Evolutionary conservation across 2,888 invertebrate species (phyloP).

Genomic region (Calameuta pallipes): DNA sequence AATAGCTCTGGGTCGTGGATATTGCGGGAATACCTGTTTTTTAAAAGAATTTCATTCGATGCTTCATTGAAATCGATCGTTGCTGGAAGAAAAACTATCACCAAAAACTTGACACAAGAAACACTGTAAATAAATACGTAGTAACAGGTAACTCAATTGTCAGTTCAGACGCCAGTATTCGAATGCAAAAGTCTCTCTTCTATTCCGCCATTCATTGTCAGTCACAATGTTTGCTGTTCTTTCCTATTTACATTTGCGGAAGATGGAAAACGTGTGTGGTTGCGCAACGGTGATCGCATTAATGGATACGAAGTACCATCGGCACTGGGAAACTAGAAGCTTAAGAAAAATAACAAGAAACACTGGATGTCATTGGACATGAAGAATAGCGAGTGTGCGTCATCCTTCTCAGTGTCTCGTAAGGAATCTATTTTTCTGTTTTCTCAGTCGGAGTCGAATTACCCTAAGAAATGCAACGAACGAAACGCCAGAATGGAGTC

Average conservation of each 20-base stretch:
- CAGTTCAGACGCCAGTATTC: not conserved
- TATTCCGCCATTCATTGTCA: not conserved
- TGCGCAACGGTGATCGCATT: not conserved
- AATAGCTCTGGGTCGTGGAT: constrained; percentile 66
- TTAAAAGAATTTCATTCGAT: not conserved
- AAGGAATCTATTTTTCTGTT: not conserved
- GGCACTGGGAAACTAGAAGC: not conserved
- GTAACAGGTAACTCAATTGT: not conserved
- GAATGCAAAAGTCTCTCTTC: not conserved
- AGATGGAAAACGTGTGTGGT: not conserved
- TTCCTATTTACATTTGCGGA: not conserved
- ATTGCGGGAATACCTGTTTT: constrained; percentile 66
- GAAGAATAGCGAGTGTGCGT: not conserved
- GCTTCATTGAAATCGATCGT: not conserved
- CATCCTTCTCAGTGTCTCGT: not conserved
- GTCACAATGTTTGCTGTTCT: not conserved
- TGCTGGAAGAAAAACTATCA: not conserved
- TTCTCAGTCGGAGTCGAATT: not conserved
- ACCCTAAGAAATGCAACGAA: not conserved
- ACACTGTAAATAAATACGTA: not conserved
- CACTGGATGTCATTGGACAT: no score
- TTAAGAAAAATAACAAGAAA: not conserved
- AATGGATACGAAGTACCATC: not conserved
- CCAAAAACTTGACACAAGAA: not conserved
- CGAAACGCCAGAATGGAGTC: not conserved